Evolutionary conservation across 2,113 vertebrate genomes (phyloP), one percentile per base, ranked within the genome.

Genomic region (Gorilla gorilla): DNA sequence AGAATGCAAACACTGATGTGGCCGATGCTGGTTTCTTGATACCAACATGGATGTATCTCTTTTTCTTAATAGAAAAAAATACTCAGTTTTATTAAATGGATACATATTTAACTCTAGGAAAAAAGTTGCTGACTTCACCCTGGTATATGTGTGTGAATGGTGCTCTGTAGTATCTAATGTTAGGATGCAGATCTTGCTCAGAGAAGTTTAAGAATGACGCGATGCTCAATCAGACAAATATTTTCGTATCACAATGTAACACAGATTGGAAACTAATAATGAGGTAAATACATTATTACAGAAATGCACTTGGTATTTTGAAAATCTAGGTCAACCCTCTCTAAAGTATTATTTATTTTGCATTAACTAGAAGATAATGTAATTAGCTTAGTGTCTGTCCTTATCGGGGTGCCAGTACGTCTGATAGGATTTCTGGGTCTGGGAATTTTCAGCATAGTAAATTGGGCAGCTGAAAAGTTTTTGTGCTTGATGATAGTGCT

Each of bases 311-410:
- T 20, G 61, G n/a, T 70, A 68, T 5, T 93, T 61, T 84, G 75
- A 76, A 96, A 90, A 86, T 84, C 40, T 84, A 27, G 40, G 17
- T 81, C 70, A 75, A 92, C 25, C 2, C 3, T 52, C 32, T 84
- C 73, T 90, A 52, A 94, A 50, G 89, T 85, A 64, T 64, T 23
- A 66, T 25, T 86, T 92, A 55, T 59, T 96, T 90, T n/a, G 70
- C 8, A 55, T 90, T 76, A 83, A 66, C 23, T 57, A 82, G 32
- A 88, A 40, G 32, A 75, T 13, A 43, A n/a, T 61, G 0, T 59
- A 38, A 83, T 10, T 57, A 12, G 13, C 52, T 79, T 25, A 30
- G 30, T 12, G 20, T n/a, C 40, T 16, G 35, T 48, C n/a, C 43
- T 86, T 78, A 52, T 48, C 25, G 20, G 48, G 11, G 9, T 55